A percentile compares a stretch with the other conserved stretches of the same genome.
phyloP scores from a whole-genome alignment of 2,797 vertebrate species.

The Xenops minutus region DNA sequence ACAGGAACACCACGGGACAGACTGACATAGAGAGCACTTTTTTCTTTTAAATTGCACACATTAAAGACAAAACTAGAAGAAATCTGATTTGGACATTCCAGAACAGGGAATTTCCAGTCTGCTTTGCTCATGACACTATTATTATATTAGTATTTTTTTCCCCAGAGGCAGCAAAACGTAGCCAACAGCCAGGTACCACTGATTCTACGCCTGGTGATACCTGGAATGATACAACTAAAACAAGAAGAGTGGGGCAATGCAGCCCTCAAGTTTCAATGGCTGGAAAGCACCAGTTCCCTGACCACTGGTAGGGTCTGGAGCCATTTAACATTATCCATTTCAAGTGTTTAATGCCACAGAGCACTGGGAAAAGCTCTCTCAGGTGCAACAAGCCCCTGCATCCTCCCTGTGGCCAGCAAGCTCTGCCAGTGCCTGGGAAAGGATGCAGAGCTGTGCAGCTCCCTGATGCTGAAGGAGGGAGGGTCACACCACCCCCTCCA shows the following conservation, averaged over 20 bases:
- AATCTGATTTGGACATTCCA: background rate
- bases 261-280: background rate
- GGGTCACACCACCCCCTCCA: background rate
- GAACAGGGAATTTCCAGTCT: background rate
- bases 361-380: background rate
- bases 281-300: background rate
- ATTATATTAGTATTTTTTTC: background rate
- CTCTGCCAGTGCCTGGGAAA: background rate
- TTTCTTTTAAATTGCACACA: background rate
- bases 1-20: background rate
- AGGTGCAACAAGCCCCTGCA: background rate
- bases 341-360: background rate
- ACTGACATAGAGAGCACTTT: background rate
- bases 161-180: background rate
- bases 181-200: background rate
- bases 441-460: background rate
- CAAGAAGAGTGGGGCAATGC: fast-evolving
- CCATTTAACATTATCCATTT: background rate
- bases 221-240: background rate
- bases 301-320: too few relatives aligned
- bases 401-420: background rate
- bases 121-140: background rate
- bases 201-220: background rate
- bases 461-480: background rate
- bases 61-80: background rate